Evolutionary conservation across 2,797 vertebrate species (phyloP).

Genomic region (Apogon talboti): DNA sequence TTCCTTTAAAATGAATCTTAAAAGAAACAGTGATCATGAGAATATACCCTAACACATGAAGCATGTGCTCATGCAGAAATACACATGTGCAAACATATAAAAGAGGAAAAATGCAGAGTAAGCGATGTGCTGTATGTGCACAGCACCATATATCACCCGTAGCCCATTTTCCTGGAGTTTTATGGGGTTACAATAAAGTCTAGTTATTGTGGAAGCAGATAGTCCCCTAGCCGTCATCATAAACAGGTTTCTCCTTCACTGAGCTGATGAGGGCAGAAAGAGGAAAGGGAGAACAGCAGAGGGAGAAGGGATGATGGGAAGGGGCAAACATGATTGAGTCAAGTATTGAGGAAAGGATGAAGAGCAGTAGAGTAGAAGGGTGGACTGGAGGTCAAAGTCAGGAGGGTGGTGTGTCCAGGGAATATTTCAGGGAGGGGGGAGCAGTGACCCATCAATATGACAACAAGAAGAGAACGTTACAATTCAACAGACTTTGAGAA

Average conservation of each 20-base stretch:
- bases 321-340: slow-evolving; percentile 21
- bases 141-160: slow-evolving; percentile 44
- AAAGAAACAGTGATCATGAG: background rate
- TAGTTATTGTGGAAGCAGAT: slow-evolving; percentile 67
- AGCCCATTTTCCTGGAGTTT: slow-evolving; percentile 60
- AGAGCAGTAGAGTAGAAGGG: slow-evolving; percentile 25
- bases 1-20: background rate
- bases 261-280: slow-evolving; percentile 47
- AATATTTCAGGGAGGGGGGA: slow-evolving; percentile 44
- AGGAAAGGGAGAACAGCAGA: slow-evolving; percentile 28
- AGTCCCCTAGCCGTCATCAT: slow-evolving; percentile 56
- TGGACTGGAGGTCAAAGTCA: slow-evolving; percentile 55
- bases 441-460: slow-evolving; percentile 57
- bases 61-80: slow-evolving; percentile 21
- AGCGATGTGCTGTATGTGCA: slow-evolving; percentile 26
- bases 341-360: slow-evolving; percentile 31
- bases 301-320: slow-evolving; percentile 22
- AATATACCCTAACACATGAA: background rate
- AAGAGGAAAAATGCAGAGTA: slow-evolving; percentile 26
- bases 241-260: slow-evolving; percentile 65
- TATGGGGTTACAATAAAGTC: slow-evolving; percentile 69
- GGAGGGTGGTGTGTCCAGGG: slow-evolving; percentile 38
- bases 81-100: slow-evolving; percentile 11
- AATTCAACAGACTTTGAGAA: slow-evolving; percentile 49
- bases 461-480: slow-evolving; percentile 44